Evolutionary conservation across 1,140 invertebrate species (phyloP), one percentile per base, ranked within the genome.

Genomic region (Coenobita brevimanus): DNA sequence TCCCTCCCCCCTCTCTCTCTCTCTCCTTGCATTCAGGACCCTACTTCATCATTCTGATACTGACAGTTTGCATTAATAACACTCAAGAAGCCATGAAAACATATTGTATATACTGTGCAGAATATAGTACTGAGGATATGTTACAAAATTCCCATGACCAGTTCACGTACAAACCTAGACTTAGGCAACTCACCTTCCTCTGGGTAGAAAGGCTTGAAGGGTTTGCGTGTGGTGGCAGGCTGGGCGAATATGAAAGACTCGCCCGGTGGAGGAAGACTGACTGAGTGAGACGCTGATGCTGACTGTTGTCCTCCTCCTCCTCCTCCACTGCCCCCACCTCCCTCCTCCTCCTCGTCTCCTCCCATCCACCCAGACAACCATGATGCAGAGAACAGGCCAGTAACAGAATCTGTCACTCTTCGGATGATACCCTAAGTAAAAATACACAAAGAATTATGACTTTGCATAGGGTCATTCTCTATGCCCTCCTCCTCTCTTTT

Each of bases 381-480:
- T 24, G 83, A 86, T 50, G 83, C 33, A 6, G 83, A 86, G 57
- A 86, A 86, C n/a, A 86, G 60, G 17, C 83, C 83, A 8, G 83
- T 86, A 36, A 86, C 69, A 0, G 83, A 86, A 54, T 86, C 83
- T 2, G 83, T 86, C n/a, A 86, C 83, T 38, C 83, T 54, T 2
- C 83, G 83, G 41, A 86, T 86, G 24, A 86, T 86, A 62, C 83
- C 83, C 83, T 86, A n/a, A n/a, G n/a, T n/a, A n/a, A n/a, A n/a
- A n/a, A n/a, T n/a, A n/a, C n/a, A n/a, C n/a, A n/a, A n/a, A n/a
- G n/a, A n/a, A n/a, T n/a, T n/a, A n/a, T n/a, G n/a, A n/a, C n/a
- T n/a, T n/a, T n/a, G n/a, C n/a, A n/a, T n/a, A n/a, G n/a, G n/a
- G n/a, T n/a, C n/a, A n/a, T n/a, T n/a, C n/a, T n/a, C n/a, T n/a